Evolutionary conservation across 2,797 vertebrate species (phyloP).

Genomic region (Enteromius paludinosus): DNA sequence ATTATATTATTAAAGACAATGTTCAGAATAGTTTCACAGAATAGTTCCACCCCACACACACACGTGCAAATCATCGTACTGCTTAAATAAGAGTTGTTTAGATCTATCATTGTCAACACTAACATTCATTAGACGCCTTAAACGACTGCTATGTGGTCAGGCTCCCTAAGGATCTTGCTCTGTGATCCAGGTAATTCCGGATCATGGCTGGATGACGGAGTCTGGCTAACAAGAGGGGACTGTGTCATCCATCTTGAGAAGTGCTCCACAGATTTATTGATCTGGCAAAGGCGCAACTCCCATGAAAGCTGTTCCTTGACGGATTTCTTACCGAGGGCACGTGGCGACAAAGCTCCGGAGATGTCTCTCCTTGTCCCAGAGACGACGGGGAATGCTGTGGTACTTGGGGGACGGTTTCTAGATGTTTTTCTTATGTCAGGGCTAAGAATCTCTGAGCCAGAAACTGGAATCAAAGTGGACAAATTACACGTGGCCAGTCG

Average conservation of each 20-base stretch:
- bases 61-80: not conserved
- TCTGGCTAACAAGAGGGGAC: slow-evolving; percentile 68
- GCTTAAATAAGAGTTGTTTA: slow-evolving; percentile 5
- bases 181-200: slow-evolving; percentile 80
- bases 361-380: slow-evolving; percentile 23
- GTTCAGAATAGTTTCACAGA: not conserved
- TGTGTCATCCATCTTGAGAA: slow-evolving; percentile 65
- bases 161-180: slow-evolving; percentile 65
- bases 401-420: slow-evolving; percentile 49
- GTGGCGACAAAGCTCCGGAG: slow-evolving; percentile 66
- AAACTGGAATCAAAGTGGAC: slow-evolving; percentile 67
- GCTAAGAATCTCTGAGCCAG: slow-evolving; percentile 23
- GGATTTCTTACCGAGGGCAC: slow-evolving; percentile 57
- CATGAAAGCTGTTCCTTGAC: slow-evolving; percentile 65
- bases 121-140: slow-evolving; percentile 20
- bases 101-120: slow-evolving; percentile 42
- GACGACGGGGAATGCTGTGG: slow-evolving; percentile 16
- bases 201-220: slow-evolving; percentile 60
- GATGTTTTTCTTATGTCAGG: slow-evolving; percentile 20
- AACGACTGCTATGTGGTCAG: slow-evolving; percentile 51
- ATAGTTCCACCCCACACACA: no score
- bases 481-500: slow-evolving; percentile 63
- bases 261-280: slow-evolving; percentile 70
- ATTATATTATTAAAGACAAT: not conserved
- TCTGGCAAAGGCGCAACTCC: slow-evolving; percentile 57